phyloP scores from a whole-genome alignment of 2,888 invertebrate genomes.

The Nephrotoma flavescens region DNA sequence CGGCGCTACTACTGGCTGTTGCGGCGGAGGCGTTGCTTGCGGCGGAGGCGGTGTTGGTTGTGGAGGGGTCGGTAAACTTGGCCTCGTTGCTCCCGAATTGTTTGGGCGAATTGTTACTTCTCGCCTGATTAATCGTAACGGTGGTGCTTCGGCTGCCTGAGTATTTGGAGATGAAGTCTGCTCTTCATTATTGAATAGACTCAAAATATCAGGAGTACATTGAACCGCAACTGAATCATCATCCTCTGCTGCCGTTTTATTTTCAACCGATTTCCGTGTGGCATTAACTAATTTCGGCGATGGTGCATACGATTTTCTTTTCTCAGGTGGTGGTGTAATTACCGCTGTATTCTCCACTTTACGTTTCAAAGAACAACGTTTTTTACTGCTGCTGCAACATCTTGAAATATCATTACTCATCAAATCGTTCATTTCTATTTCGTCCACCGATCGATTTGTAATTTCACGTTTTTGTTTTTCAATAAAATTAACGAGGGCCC shows the following conservation, averaged over 20 bases:
- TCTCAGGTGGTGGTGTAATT: background rate
- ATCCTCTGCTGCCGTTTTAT: conserved; percentile 8
- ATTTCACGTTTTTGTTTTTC: conserved; percentile 36
- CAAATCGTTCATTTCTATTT: conserved; percentile 19
- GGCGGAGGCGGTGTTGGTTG: conserved; percentile 12
- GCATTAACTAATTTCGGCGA: background rate
- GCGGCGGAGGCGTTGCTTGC: conserved; percentile 12
- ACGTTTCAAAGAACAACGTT: background rate
- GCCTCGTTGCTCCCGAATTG: background rate
- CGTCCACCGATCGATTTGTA: conserved; percentile 8
- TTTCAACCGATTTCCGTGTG: background rate
- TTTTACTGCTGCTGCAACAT: conserved; percentile 24
- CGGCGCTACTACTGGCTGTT: conserved; percentile 12
- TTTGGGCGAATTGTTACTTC: background rate
- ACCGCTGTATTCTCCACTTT: background rate
- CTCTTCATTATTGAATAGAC: conserved; percentile 17
- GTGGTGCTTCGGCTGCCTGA: background rate
- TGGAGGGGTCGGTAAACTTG: background rate
- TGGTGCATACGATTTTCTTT: conserved; percentile 6
- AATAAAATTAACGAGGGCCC: conserved; percentile 55
- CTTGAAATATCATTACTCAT: conserved; percentile 22
- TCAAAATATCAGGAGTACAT: conserved; percentile 42
- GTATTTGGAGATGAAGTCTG: background rate
- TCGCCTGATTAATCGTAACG: background rate
- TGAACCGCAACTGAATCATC: conserved; percentile 38